Evolutionary conservation across 2,113 vertebrate species (phyloP).

Genomic region (Oriolus oriolus): DNA sequence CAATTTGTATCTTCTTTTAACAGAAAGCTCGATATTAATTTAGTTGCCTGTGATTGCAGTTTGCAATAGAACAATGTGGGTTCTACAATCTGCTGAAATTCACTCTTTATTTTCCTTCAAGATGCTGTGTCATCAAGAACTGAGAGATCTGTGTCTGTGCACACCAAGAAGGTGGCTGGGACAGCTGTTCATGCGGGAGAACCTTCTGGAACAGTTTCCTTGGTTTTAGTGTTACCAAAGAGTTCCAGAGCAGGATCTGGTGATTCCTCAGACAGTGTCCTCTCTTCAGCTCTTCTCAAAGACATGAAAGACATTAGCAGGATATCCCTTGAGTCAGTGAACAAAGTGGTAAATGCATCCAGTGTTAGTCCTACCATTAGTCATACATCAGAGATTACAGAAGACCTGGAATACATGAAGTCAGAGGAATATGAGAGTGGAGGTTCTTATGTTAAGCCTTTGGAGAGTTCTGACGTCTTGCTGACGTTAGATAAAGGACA

Average conservation of each 20-base stretch:
- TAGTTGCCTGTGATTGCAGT: neutral
- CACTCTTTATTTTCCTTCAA: constrained; percentile 35
- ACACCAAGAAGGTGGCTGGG: constrained; percentile 62
- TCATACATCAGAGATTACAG: constrained; percentile 73
- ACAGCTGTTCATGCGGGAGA: constrained; percentile 57
- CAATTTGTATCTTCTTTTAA: neutral
- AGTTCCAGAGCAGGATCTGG: constrained; percentile 64
- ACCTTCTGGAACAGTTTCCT: constrained; percentile 46
- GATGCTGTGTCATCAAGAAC: constrained; percentile 51
- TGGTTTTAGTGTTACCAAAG: constrained; percentile 50
- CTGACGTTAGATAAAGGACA: constrained; percentile 65
- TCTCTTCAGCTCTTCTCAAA: constrained; percentile 38
- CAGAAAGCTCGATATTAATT: neutral
- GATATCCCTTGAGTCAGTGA: neutral
- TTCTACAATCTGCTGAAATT: neutral
- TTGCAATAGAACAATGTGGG: neutral
- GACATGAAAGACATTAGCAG: constrained; percentile 5
- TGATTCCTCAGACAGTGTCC: constrained; percentile 53
- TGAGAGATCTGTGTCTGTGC: constrained; percentile 60
- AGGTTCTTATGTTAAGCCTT: neutral
- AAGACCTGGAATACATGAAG: constrained; percentile 70
- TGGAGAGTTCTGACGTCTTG: constrained; percentile 58
- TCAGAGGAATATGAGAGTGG: constrained; percentile 55
- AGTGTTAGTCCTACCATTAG: constrained; percentile 41
- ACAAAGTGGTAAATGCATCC: constrained; percentile 10